A percentile compares a stretch with the other conserved stretches of the same genome.
Conservation (phyloP, 2,797 vertebrate species). For the Gadopsis bispinosus region DNA sequence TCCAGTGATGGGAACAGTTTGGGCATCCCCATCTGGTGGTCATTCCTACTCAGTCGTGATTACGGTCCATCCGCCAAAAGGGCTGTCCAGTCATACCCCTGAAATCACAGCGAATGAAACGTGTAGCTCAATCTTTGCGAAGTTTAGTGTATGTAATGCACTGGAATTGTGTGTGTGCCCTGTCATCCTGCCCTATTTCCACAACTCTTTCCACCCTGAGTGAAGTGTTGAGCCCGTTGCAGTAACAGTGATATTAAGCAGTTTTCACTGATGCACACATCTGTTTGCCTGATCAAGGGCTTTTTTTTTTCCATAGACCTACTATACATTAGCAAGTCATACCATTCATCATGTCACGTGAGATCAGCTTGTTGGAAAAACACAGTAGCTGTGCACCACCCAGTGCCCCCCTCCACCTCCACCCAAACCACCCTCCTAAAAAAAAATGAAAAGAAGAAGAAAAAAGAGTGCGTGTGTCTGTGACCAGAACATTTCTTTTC, state of each 20-base stretch:
- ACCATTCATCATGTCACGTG: conserved; percentile 67
- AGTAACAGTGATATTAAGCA: conserved; percentile 79
- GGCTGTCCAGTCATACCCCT: conserved; percentile 50
- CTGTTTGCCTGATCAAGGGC: conserved; percentile 82
- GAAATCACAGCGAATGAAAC: conserved; percentile 58
- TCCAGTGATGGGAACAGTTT: conserved; percentile 63
- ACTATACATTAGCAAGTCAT: conserved; percentile 72
- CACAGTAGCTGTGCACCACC: conserved; percentile 64
- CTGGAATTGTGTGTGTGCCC: conserved; percentile 57
- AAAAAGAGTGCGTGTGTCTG: conserved; percentile 33
- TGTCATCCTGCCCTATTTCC: conserved; percentile 74
- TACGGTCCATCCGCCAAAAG: conserved; percentile 50
- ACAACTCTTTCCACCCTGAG: conserved; percentile 79
- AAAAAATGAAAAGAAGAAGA: neutral
- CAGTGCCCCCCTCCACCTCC: neutral
- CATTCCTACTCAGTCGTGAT: conserved; percentile 57
- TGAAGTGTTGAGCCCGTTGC: conserved; percentile 80
- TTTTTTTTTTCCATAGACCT: conserved; percentile 68
- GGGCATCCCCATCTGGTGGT: conserved; percentile 79
- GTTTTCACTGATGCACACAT: conserved; percentile 79
- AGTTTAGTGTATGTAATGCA: conserved; percentile 36
- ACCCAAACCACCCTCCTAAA: too few relatives aligned
- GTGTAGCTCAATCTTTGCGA: conserved; percentile 38
- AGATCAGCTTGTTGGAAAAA: conserved; percentile 74
- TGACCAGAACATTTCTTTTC: conserved; percentile 68